Percentiles rank a stretch among this genome's conserved stretches.
These are phyloP conservation scores for Eubucco bourcierii DNA, from an alignment of 2,113 vertebrate genomes.

Conservation along the genomic window DNA sequence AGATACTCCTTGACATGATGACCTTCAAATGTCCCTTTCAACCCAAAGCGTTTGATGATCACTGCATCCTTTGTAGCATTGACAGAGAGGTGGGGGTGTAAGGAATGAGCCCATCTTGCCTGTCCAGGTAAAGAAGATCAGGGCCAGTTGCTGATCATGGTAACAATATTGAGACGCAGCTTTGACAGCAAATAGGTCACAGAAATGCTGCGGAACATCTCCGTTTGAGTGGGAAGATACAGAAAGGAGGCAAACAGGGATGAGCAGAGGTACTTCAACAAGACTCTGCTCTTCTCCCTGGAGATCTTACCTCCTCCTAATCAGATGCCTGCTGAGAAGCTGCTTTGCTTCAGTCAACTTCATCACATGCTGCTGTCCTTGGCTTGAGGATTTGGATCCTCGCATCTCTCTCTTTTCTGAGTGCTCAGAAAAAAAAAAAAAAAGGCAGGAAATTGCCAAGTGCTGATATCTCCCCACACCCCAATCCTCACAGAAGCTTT, in stretches of 20 bases:
- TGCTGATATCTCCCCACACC: background rate
- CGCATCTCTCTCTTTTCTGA: too few species aligned
- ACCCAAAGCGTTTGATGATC: background rate
- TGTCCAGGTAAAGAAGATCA: background rate
- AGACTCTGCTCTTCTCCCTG: background rate
- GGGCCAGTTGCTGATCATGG: background rate
- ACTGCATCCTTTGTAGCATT: too few species aligned
- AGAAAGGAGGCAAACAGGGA: too few species aligned
- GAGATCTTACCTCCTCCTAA: background rate
- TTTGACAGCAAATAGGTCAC: background rate
- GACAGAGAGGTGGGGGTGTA: rapidly evolving
- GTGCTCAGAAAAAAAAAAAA: background rate
- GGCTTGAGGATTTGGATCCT: background rate
- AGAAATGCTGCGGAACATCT: background rate
- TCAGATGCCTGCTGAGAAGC: background rate
- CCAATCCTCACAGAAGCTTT: background rate
- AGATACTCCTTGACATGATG: background rate
- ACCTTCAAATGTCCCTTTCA: background rate
- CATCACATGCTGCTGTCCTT: rapidly evolving
- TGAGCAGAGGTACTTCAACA: background rate
- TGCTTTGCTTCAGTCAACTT: background rate
- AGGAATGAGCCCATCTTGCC: background rate
- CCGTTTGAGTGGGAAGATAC: background rate
- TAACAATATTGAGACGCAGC: rapidly evolving
- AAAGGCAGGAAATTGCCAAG: background rate